Evolutionary conservation across 2,113 vertebrate genomes (phyloP).

Genomic region (Haemorhous mexicanus): DNA sequence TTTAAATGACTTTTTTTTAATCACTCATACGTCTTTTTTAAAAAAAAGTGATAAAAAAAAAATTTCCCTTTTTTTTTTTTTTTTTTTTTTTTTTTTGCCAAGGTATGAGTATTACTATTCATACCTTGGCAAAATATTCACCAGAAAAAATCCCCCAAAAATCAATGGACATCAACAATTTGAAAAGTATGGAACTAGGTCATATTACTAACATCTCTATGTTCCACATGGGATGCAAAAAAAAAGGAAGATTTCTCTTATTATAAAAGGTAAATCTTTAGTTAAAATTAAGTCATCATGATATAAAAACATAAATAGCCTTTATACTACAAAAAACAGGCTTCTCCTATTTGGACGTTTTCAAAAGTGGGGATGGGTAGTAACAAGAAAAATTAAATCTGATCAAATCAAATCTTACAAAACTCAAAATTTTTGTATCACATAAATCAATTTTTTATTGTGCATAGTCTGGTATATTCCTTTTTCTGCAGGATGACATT

Average conservation of each 20-base stretch:
- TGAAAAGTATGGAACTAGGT: background rate
- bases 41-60: no score
- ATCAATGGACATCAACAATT: background rate
- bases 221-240: background rate
- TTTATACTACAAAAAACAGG: background rate
- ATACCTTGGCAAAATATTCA: no score
- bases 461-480: fast-evolving
- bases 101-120: background rate
- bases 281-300: background rate
- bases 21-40: fast-evolving
- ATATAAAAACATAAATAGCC: background rate
- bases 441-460: background rate
- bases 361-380: fast-evolving
- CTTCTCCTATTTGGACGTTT: background rate
- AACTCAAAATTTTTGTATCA: background rate
- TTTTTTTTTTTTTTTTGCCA: background rate
- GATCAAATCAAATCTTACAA: background rate
- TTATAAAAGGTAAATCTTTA: background rate
- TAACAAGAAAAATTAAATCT: background rate
- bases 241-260: background rate
- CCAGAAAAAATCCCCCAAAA: background rate
- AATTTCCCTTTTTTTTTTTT: no score
- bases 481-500: background rate
- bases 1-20: background rate
- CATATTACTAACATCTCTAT: background rate